Evolutionary conservation across 2,888 invertebrate species (phyloP), one percentile per base, ranked within the genome.

Genomic region (Torymus tubicola): DNA sequence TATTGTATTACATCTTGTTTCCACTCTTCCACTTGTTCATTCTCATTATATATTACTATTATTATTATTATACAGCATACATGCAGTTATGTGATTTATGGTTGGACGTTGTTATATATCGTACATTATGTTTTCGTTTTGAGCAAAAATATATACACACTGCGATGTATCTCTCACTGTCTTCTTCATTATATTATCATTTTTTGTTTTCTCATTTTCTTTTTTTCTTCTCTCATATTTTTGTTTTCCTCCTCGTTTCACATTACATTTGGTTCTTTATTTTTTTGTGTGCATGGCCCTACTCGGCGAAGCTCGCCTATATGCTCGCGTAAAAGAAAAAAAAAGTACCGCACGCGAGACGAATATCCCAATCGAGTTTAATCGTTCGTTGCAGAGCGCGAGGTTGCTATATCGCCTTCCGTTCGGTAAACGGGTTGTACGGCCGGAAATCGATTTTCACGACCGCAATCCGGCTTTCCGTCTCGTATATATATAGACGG

Each of bases 271-370:
- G 10, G 42, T 42, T 42, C 42, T 89, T 90, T 89, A 90, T 90
- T 86, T 85, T 87, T 88, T 90, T 58, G 53, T 72, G 24, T 90
- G 90, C 90, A 90, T 90, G 90, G 90, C 90, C 89, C 86, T 83
- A 89, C 87, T 87, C 88, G 16, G 87, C 85, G 87, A 84, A 85
- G 87, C 86, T 90, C 88, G 88, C 85, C 85, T 85, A n/a, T n/a
- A n/a, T n/a, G n/a, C 81, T 80, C 74, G 8, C 12, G 57, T 2
- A 14, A 60, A 80, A 74, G 69, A 21, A 21, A 74, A 74, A 21
- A 21, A 21, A 74, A 74, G 42, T 8, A n/a, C n/a, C n/a, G n/a
- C 42, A n/a, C 55, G 50, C 24, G 24, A 18, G 24, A 18, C 5
- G 24, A 64, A 79, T 73, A 79, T 73, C 57, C 11, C 60, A 68